Evolutionary conservation across 2,888 invertebrate genomes (phyloP), one percentile per base, ranked within the genome.

Genomic region (Lobophora halterata): DNA sequence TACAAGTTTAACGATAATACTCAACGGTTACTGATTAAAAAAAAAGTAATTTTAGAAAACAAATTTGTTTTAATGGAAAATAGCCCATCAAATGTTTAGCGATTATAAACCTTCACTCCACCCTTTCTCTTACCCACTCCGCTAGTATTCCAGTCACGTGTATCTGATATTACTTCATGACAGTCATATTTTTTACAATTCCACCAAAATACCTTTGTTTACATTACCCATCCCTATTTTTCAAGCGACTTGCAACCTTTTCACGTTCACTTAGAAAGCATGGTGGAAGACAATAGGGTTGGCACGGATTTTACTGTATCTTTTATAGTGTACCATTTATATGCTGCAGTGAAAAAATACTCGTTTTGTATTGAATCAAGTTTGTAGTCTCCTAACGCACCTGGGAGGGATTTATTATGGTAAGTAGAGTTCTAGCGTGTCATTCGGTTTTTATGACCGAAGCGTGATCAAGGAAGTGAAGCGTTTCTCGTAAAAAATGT

Each of bases 121-220:
- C 39, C 33, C 33, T 47, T 46, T 23, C 11, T 20, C 16, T 25
- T 28, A n/a, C 20, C 25, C 12, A 23, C 27, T 33, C 36, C 20
- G 3, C 41, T 38, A 16, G 18, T 14, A 66, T 65, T 66, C 64
- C 41, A 44, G 30, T 52, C 65, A 60, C 65, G 65, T 58, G 48
- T 52, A 23, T 46, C 50, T 46, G 55, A 50, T 66, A 63, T 63
- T 55, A 51, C 58, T 67, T 62, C 67, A 61, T 51, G 65, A 53
- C 60, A 49, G 51, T 53, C 59, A 61, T 62, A 61, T 65, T 62
- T 64, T 66, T 69, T 67, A 64, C 51, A 62, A 52, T 54, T 52
- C 45, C 24, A 47, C 50, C 58, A 35, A 41, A 51, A 38, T 23
- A 45, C 36, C 25, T 39, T 46, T 48, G 44, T 53, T 53, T 50